phyloP scores from a whole-genome alignment of 2,113 vertebrate species.

The Thermophis baileyi region DNA sequence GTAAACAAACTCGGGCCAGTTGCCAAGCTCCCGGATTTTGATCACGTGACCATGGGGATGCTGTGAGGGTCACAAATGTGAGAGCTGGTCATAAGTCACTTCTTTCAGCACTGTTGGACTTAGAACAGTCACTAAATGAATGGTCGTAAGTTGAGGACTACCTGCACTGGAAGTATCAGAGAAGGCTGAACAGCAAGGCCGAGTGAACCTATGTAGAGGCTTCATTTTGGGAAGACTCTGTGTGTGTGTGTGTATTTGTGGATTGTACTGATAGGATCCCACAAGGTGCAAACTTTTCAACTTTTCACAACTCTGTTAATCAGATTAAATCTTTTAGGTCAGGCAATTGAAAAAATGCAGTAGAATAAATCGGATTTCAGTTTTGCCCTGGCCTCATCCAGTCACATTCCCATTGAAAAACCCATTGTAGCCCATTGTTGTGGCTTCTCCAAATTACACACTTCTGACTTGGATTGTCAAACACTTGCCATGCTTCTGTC shows the following conservation, averaged over 20 bases:
- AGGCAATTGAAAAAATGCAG: neutral
- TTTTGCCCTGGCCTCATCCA: neutral
- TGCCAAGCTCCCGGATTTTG: neutral
- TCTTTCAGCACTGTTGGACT: neutral
- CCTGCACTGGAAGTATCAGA: neutral
- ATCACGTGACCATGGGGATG: neutral
- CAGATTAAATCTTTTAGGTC: neutral
- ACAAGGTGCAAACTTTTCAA: neutral
- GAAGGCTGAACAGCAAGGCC: neutral
- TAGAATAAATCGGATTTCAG: neutral
- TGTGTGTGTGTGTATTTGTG: neutral
- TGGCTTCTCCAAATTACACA: neutral
- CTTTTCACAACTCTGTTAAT: neutral
- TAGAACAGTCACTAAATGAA: neutral
- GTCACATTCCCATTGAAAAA: neutral
- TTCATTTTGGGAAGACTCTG: neutral
- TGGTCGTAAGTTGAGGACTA: neutral
- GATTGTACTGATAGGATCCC: neutral
- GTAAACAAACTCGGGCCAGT: neutral
- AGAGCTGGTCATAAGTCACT: neutral
- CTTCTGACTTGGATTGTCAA: neutral
- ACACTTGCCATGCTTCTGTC: neutral
- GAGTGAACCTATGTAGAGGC: neutral
- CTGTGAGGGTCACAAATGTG: neutral
- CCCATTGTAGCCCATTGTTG: neutral